Conservation (phyloP, 2,797 vertebrate species). For the Falco berigora region DNA sequence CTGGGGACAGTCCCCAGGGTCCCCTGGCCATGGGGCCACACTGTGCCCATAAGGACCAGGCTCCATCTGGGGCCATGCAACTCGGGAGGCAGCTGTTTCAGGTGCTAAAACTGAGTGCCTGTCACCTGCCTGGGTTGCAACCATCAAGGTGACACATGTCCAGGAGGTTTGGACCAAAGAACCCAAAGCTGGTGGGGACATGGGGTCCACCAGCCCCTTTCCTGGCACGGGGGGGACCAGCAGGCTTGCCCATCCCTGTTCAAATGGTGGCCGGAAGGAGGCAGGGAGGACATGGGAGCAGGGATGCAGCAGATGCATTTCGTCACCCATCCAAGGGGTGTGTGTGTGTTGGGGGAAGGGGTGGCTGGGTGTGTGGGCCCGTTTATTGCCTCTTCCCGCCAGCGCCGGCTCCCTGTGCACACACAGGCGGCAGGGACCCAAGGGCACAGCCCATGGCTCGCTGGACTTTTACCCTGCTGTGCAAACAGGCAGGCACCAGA, state of each 20-base stretch:
- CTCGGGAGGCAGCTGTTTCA: background rate
- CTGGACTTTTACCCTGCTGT: constrained; percentile 72
- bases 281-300: background rate
- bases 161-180: background rate
- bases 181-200: background rate
- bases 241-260: background rate
- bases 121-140: background rate
- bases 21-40: background rate
- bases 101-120: background rate
- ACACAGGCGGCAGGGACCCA: constrained; percentile 16
- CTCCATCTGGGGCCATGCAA: background rate
- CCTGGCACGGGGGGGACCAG: background rate
- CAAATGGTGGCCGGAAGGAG: background rate
- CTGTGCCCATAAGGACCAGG: background rate
- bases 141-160: background rate
- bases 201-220: background rate
- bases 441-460: background rate
- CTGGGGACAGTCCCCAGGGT: background rate
- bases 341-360: constrained; percentile 50
- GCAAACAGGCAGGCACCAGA: constrained; percentile 69
- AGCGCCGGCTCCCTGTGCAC: constrained; percentile 10
- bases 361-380: background rate
- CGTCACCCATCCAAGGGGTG: background rate
- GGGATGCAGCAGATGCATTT: background rate
- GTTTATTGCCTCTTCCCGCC: constrained; percentile 55